Evolutionary conservation across 2,113 vertebrate species (phyloP).

Genomic region (Nipponia nippon): DNA sequence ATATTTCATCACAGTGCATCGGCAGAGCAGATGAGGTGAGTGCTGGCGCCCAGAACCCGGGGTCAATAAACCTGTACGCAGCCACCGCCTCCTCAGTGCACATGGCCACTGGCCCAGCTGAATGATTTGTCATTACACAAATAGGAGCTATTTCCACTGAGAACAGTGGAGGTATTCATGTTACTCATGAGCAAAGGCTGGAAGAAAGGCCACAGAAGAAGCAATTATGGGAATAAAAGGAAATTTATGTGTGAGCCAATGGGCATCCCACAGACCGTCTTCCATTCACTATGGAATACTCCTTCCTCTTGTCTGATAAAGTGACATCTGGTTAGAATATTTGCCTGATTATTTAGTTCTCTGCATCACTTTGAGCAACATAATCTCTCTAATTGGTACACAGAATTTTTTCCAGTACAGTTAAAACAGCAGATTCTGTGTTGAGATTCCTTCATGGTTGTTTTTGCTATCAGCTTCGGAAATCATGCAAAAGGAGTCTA

Average conservation of each 20-base stretch:
- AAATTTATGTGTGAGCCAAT: neutral
- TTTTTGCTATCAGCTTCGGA: neutral
- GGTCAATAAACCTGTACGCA: neutral
- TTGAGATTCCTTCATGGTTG: neutral
- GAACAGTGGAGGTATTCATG: fast-evolving
- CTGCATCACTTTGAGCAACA: constrained; percentile 12
- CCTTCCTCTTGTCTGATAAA: neutral
- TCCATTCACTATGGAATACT: neutral
- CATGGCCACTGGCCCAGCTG: neutral
- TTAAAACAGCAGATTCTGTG: neutral
- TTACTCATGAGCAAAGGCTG: neutral
- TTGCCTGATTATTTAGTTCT: neutral
- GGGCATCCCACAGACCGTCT: neutral
- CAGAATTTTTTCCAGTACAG: neutral
- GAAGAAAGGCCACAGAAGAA: neutral
- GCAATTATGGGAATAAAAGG: neutral
- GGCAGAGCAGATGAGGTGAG: neutral
- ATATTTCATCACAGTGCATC: fast-evolving
- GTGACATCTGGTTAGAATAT: constrained; percentile 10
- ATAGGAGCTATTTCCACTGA: neutral
- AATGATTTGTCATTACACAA: fast-evolving
- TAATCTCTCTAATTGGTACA: constrained; percentile 51
- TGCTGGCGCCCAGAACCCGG: fast-evolving
- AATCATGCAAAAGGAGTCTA: neutral
- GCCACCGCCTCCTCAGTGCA: no score